These are phyloP conservation scores for Mesorhabditis belari DNA, from an alignment of 2,888 invertebrate species.

Conservation along the genomic window DNA sequence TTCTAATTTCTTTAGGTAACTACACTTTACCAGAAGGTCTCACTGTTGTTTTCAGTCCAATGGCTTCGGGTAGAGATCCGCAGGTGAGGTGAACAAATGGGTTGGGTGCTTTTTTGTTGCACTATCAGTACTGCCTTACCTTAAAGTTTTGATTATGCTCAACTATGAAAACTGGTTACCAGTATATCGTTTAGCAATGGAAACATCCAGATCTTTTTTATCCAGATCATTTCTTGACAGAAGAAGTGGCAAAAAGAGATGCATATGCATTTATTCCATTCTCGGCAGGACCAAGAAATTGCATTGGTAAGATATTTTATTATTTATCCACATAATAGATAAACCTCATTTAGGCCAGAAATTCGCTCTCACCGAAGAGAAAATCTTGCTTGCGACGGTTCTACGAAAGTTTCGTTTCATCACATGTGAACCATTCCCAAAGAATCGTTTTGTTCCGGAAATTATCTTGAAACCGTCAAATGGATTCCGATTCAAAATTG, in stretches of 20 bases:
- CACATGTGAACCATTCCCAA: slow-evolving; percentile 33
- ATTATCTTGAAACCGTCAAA: slow-evolving; percentile 10
- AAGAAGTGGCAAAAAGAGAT: slow-evolving; percentile 51
- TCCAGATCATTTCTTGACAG: slow-evolving; percentile 54
- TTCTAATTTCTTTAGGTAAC: neutral
- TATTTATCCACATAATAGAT: too few relatives aligned
- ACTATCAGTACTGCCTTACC: too few relatives aligned
- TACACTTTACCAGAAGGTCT: slow-evolving; percentile 4
- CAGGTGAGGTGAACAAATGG: neutral
- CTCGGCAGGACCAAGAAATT: slow-evolving; percentile 57
- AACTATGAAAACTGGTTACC: slow-evolving; percentile 8
- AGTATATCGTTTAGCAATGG: slow-evolving; percentile 1
- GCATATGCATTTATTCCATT: slow-evolving; percentile 57
- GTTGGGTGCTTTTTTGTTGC: too few relatives aligned
- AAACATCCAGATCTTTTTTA: slow-evolving; percentile 52
- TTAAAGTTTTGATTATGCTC: slow-evolving; percentile 6
- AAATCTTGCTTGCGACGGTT: slow-evolving; percentile 52
- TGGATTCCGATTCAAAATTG: slow-evolving; percentile 5
- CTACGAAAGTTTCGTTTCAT: slow-evolving; percentile 49
- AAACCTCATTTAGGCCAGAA: slow-evolving; percentile 40
- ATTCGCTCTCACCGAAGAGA: slow-evolving; percentile 53
- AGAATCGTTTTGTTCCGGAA: slow-evolving; percentile 9
- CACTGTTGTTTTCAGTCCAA: neutral
- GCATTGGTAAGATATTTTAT: slow-evolving; percentile 51
- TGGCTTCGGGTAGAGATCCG: neutral